These are phyloP conservation scores for Sarcophaga carnaria DNA, from an alignment of 2,888 invertebrate species.

Conservation along the genomic window DNA sequence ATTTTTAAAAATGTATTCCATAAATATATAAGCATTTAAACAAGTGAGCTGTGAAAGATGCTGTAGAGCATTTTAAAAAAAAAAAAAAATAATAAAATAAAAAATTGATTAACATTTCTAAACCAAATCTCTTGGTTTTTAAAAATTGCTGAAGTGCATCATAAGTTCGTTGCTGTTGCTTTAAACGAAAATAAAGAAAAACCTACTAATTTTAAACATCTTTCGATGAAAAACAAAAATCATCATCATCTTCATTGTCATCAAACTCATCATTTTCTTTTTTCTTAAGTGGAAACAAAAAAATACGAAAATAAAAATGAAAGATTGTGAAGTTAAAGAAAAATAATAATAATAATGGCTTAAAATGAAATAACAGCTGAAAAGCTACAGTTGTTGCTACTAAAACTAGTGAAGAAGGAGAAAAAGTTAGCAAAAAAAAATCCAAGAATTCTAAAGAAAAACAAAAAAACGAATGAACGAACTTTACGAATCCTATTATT, in stretches of 20 bases:
- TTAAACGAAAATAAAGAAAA: too few species aligned
- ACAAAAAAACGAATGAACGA: slow-evolving; percentile 30
- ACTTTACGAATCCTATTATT: slow-evolving; percentile 80
- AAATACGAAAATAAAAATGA: background rate
- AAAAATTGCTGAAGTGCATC: too few species aligned
- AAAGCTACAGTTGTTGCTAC: slow-evolving; percentile 42
- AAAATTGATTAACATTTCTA: too few species aligned
- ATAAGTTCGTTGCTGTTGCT: too few species aligned
- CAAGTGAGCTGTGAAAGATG: too few species aligned
- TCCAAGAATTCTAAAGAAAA: background rate
- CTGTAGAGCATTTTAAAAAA: too few species aligned
- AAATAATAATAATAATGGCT: slow-evolving; percentile 21
- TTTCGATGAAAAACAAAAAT: slow-evolving; percentile 11
- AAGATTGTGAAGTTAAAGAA: slow-evolving; percentile 18
- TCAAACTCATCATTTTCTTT: background rate
- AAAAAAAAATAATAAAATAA: too few species aligned
- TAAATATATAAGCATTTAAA: too few species aligned
- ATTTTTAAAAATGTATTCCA: too few species aligned
- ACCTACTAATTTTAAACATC: too few species aligned
- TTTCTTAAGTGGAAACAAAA: background rate
- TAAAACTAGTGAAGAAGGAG: slow-evolving; percentile 5
- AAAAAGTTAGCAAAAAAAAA: background rate
- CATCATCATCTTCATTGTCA: slow-evolving; percentile 8
- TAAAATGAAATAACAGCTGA: slow-evolving; percentile 35
- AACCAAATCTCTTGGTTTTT: too few species aligned